Conservation (phyloP, 2,888 invertebrate genomes). For the Amphimallon solstitiale region DNA sequence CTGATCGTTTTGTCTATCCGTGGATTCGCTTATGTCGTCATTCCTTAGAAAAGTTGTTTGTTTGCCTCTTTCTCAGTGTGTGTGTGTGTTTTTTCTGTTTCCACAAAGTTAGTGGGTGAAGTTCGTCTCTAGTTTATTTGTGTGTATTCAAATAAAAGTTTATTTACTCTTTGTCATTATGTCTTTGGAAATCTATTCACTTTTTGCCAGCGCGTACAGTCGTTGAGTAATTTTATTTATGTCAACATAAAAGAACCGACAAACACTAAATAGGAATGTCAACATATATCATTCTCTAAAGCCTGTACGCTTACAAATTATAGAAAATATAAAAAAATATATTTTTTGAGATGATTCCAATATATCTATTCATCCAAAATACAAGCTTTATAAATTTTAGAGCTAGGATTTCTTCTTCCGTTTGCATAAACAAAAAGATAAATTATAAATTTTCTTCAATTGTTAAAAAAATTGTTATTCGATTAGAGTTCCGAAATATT, state of each 20-base stretch:
- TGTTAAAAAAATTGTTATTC: too few relatives aligned
- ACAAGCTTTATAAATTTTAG: too few relatives aligned
- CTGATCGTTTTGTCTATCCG: constrained; percentile 32
- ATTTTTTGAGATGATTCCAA: too few relatives aligned
- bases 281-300: too few relatives aligned
- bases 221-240: constrained; percentile 5
- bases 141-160: constrained; percentile 28
- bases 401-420: too few relatives aligned
- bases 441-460: too few relatives aligned
- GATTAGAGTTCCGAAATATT: too few relatives aligned
- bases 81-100: constrained; percentile 12
- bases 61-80: not conserved
- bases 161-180: constrained; percentile 21
- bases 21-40: constrained; percentile 30
- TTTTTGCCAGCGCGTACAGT: not conserved
- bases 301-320: too few relatives aligned
- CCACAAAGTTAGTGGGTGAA: constrained; percentile 14
- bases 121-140: not conserved
- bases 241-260: not conserved
- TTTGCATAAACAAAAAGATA: too few relatives aligned
- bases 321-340: too few relatives aligned
- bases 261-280: not conserved
- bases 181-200: constrained; percentile 2
- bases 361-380: too few relatives aligned
- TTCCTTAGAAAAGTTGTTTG: constrained; percentile 27